These are phyloP conservation scores for Meloidogyne exigua DNA, from an alignment of 1,140 invertebrate species.

Conservation along the genomic window DNA sequence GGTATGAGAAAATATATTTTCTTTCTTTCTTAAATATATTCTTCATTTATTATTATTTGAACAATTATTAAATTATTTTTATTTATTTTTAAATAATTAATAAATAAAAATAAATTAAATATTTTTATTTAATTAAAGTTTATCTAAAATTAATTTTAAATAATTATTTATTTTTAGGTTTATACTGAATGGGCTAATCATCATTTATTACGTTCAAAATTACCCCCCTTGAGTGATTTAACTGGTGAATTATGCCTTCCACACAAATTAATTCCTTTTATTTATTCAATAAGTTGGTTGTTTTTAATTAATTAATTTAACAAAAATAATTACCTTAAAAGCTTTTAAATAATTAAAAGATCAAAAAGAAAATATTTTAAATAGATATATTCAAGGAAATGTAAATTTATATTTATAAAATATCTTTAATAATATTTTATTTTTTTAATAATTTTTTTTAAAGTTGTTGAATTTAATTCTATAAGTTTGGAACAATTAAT, in stretches of 20 bases:
- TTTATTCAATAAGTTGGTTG: slow-evolving; percentile 52
- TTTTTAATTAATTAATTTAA: no score
- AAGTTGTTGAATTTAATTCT: background rate
- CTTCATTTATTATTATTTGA: background rate
- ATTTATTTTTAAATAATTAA: background rate
- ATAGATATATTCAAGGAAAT: no score
- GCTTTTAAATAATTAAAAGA: no score
- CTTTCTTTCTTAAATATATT: background rate
- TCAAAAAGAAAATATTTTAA: no score
- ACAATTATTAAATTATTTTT: background rate
- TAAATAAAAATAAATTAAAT: background rate
- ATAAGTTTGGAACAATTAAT: slow-evolving; percentile 3
- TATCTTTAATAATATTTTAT: background rate
- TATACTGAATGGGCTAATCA: slow-evolving; percentile 57
- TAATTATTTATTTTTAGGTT: slow-evolving; percentile 27
- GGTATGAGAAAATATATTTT: background rate
- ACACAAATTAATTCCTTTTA: slow-evolving; percentile 40
- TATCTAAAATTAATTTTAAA: no score
- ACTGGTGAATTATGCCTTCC: slow-evolving; percentile 49
- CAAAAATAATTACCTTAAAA: no score
- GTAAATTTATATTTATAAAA: background rate
- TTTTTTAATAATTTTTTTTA: background rate
- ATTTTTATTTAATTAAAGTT: background rate
- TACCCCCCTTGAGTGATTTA: slow-evolving; percentile 42
- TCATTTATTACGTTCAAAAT: slow-evolving; percentile 32